Percentiles rank a stretch among this genome's conserved stretches.
These are phyloP conservation scores for Arenicola marina DNA, from an alignment of 2,888 invertebrate species.

Conservation along the genomic window DNA sequence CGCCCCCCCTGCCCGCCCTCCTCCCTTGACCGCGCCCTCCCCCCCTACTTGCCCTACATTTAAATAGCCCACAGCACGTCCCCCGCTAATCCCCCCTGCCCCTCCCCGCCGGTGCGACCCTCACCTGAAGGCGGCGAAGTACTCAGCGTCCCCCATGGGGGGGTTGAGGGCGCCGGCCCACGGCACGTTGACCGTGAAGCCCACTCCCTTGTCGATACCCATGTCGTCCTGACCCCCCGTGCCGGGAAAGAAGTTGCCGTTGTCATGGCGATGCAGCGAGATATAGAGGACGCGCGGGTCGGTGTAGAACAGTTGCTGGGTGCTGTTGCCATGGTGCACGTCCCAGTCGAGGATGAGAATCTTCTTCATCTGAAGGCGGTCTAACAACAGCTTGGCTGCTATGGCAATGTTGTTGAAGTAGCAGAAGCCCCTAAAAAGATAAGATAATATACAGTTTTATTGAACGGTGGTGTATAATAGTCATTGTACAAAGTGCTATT, in stretches of 20 bases:
- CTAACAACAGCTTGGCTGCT: conserved; percentile 86
- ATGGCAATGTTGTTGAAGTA: conserved; percentile 98
- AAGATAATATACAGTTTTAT: too few relatives aligned
- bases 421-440: conserved; percentile 79
- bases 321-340: conserved; percentile 98
- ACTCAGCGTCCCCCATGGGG: conserved; percentile 90
- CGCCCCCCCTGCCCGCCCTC: too few relatives aligned
- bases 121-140: conserved; percentile 86
- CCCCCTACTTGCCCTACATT: too few relatives aligned
- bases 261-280: conserved; percentile 98
- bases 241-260: conserved; percentile 99
- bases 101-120: too few relatives aligned
- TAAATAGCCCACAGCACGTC: too few relatives aligned
- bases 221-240: conserved; percentile 93
- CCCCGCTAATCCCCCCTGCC: too few relatives aligned
- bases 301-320: conserved; percentile 97
- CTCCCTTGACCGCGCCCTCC: too few relatives aligned
- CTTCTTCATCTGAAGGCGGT: conserved; percentile 80
- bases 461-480: too few relatives aligned
- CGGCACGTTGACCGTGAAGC: conserved; percentile 94
- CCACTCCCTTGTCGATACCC: conserved; percentile 85
- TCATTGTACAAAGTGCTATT: too few relatives aligned
- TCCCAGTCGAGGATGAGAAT: conserved; percentile 99
- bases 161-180: conserved; percentile 90
- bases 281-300: conserved; percentile 93